Base-by-base conservation (phyloP, 1,140 invertebrate species). In the Caenorhabditis briggsae region DNA sequence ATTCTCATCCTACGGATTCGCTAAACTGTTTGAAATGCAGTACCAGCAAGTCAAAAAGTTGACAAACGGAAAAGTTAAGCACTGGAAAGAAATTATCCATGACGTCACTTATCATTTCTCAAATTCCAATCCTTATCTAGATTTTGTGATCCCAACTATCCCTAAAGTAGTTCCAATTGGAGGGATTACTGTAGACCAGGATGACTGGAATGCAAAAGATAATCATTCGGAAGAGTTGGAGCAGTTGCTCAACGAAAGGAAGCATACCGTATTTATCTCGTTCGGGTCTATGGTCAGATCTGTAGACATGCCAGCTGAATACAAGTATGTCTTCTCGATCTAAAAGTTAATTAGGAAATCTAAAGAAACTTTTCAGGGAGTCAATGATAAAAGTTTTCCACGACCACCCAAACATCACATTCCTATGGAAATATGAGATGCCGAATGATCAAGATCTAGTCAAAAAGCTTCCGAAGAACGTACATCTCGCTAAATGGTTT, bases 61-160 rank as follows among this genome's bases (percentile, higher is more conserved):
- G 11, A 78, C 70, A 53, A 50, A 50, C 23, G 70, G 70, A 43
- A 78, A 78, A 50, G 70, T 53, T n/a, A 78, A 41, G 25, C 70
- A 78, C 23, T 78, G 70, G 70, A 78, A 78, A 78, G 25, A 78
- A 43, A 78, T 78, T n/a, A 41, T 78, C n/a, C 25, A 78, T n/a
- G 70, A 78, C 33, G 70, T 78, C 70, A 78, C 70, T 2, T 78
- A 78, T 78, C 70, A 78, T 46, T 78, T 78, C 18, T 50, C 70
- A 11, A 78, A 78, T 46, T 78, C 70, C 0, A 78, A 78, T 25
- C 70, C 70, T 0, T 78, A 78, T 50, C n/a, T 78, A 9, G 70
- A 78, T 78, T 78, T 78, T 50, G 70, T 78, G 2, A 50, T 50
- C 20, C 70, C 70, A 78, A 78, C 70, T 2, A 78, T 78, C 23